Evolutionary conservation across 92 coral and sea anemone genomes (phyloP).

Genomic region (Bergia sp.): DNA sequence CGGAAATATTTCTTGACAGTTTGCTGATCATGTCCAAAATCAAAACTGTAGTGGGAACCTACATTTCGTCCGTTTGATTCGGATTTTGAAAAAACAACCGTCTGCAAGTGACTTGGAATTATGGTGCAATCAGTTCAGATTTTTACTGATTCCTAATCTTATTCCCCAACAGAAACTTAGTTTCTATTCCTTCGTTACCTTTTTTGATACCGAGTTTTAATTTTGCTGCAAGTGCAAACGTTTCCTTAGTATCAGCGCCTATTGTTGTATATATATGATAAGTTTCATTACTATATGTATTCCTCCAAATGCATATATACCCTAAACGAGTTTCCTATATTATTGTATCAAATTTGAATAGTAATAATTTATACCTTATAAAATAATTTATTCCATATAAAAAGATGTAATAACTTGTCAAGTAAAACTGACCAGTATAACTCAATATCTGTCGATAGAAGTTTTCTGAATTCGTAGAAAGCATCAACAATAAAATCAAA

Average conservation of each 20-base stretch:
- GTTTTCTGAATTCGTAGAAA: not conserved
- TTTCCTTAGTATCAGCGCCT: too few species aligned
- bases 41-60: too few species aligned
- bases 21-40: too few species aligned
- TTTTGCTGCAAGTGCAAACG: not conserved
- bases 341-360: not conserved
- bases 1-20: too few species aligned
- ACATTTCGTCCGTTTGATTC: not conserved
- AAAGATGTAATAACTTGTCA: not conserved
- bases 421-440: not conserved
- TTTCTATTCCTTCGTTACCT: not conserved
- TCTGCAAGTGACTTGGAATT: not conserved
- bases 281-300: not conserved
- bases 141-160: not conserved
- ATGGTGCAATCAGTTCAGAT: not conserved
- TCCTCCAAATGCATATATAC: not conserved
- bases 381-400: not conserved
- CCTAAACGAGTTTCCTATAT: not conserved
- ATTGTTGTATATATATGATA: not conserved
- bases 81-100: not conserved
- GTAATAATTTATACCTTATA: not conserved
- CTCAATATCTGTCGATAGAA: not conserved
- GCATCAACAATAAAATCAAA: not conserved
- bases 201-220: too few species aligned
- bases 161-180: not conserved